Base-by-base conservation (phyloP, 2,888 invertebrate species). In the Drosophila nr. perissopoda region DNA sequence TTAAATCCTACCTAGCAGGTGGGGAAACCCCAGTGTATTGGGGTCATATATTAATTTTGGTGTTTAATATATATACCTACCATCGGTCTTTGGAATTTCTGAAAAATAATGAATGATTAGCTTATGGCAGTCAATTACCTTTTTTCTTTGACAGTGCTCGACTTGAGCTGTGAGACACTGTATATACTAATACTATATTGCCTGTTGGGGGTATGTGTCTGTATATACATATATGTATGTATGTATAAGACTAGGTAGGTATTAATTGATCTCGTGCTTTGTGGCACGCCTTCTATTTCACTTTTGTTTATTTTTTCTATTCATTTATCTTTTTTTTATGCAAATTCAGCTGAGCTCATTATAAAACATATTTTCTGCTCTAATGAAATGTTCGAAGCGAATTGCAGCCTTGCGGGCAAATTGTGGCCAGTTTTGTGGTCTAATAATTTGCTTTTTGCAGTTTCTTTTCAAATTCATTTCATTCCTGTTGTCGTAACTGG, bases 331-430 rank as follows among this genome's bases (percentile, higher is more conserved):
- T 27, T 13, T n/a, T 40, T 67, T 27, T 38, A 78, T 82, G 82
- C 83, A 78, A 83, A 83, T 82, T 73, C 63, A 52, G 63, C 33
- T 77, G 52, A 27, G 63, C 75, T 73, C 72, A 83, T 83, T 80
- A 75, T 60, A 65, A 80, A 69, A 73, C 83, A 77, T 68, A 83
- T 83, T 83, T 82, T 83, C 78, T 83, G 83, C 83, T 76, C 80
- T 83, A 80, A 82, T 83, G 82, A 82, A 81, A 83, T 67, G 74
- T 67, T 73, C 61, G 38, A 72, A 63, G 51, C 69, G 49, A 76
- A 71, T 71, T 62, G 65, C 74, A 83, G 82, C 71, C 83, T 80
- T 81, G 83, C 67, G 65, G 76, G 33, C 65, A 61, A 66, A 77
- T 48, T 69, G 49, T 38, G 53, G 36, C 40, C 36, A 42, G 42